Evolutionary conservation across 2,113 vertebrate genomes (phyloP).

Genomic region (Solea solea): DNA sequence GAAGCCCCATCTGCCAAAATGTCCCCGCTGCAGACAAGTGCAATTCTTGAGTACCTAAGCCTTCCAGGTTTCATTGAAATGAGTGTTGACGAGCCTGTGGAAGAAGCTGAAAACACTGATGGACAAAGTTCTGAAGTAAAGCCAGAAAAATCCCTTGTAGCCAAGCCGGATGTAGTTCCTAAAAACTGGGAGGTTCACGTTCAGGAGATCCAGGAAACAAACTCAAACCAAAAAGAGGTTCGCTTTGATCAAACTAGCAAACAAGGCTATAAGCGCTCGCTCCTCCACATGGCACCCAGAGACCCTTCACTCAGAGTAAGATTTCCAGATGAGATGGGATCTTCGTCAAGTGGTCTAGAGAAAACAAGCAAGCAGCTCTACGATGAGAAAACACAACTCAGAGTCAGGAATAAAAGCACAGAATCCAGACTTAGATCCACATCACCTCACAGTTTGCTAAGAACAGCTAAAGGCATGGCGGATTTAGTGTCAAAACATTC

Average conservation of each 20-base stretch:
- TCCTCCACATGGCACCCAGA: slow-evolving; percentile 34
- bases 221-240: slow-evolving; percentile 29
- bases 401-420: slow-evolving; percentile 40
- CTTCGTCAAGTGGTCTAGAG: slow-evolving; percentile 42
- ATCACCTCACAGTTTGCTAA: slow-evolving; percentile 66
- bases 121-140: slow-evolving; percentile 41
- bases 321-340: slow-evolving; percentile 57
- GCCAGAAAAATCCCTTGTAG: slow-evolving; percentile 35
- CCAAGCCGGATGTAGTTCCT: slow-evolving; percentile 78
- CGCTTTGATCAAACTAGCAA: slow-evolving; percentile 29
- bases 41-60: slow-evolving; percentile 84
- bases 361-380: slow-evolving; percentile 72
- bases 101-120: slow-evolving; percentile 57
- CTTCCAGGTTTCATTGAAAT: slow-evolving; percentile 86
- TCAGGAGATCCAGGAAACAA: slow-evolving; percentile 45
- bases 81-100: slow-evolving; percentile 83
- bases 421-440: slow-evolving; percentile 54
- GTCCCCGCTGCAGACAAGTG: slow-evolving; percentile 80
- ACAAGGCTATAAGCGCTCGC: slow-evolving; percentile 25
- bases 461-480: slow-evolving; percentile 70
- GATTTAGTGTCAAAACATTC: slow-evolving; percentile 68
- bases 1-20: slow-evolving; percentile 61
- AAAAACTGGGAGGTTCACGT: slow-evolving; percentile 76
- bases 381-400: slow-evolving; percentile 64
- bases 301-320: slow-evolving; percentile 48